phyloP scores from a whole-genome alignment of 2,888 invertebrate species.

The Deroplatys truncata region DNA sequence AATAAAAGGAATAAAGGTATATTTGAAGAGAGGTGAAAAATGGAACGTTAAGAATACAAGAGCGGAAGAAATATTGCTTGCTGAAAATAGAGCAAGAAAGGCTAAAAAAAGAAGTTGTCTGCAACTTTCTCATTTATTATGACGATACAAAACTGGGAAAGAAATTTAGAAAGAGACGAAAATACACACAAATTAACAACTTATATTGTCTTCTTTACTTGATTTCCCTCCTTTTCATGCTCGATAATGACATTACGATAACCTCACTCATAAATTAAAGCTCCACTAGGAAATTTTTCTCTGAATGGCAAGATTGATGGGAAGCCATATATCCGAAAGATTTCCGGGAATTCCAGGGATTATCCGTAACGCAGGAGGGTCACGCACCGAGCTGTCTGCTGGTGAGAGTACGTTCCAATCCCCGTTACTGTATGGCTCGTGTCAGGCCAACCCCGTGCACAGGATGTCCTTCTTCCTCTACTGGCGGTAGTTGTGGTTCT shows the following conservation, averaged over 20 bases:
- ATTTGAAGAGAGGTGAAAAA: no score
- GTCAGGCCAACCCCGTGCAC: not conserved
- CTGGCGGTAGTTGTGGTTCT: not conserved
- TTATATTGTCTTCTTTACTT: not conserved
- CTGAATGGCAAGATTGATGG: not conserved
- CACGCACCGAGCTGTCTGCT: not conserved
- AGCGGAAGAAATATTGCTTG: no score
- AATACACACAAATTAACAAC: not conserved
- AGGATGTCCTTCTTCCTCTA: not conserved
- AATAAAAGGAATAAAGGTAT: no score
- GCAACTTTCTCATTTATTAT: not conserved
- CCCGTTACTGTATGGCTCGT: not conserved
- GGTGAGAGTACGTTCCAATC: not conserved
- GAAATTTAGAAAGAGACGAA: not conserved
- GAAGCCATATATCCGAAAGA: not conserved
- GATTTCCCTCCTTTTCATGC: not conserved
- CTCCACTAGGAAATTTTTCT: not conserved
- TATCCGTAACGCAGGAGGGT: not conserved
- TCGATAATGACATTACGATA: not conserved
- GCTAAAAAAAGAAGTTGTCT: no score
- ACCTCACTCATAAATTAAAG: not conserved
- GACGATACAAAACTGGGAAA: not conserved
- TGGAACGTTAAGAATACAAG: no score
- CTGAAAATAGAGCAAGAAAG: no score
- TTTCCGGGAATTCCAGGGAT: not conserved